Base-by-base conservation (phyloP, 2,888 invertebrate species). In the Muschampia plurimacula region DNA sequence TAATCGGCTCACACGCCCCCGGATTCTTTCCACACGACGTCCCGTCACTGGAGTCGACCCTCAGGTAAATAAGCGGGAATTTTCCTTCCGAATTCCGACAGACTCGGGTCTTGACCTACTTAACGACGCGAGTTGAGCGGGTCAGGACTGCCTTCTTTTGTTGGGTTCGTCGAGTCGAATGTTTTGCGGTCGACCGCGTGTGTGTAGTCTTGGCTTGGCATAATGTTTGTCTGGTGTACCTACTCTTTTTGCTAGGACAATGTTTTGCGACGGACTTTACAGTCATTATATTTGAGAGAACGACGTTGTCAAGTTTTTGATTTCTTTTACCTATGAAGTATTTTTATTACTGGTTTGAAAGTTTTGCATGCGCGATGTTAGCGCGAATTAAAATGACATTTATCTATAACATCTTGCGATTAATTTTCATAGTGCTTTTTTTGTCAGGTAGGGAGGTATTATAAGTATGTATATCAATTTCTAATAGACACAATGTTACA, bases 61-160 rank as follows among this genome's bases (percentile, higher is more conserved):
- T 74, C 79, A 80, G 79, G 80, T 81, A 78, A 80, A 79, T 78
- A 82, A 82, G 77, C 81, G 77, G 78, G 80, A 81, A 78, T 80
- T 81, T 81, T 84, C 83, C 81, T 83, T 79, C 78, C 78, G 76
- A 80, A 78, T 81, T 81, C 80, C 78, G 77, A 75, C 75, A 77
- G 79, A 80, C 81, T 81, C 82, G 83, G 74, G 72, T 86, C 89
- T 87, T 89, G 89, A 89, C 89, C 89, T 88, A 88, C 80, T 85
- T 84, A 77, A 80, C 80, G 81, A 83, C 82, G 79, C 84, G 84
- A 76, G 84, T 88, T 89, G 80, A 86, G 86, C 80, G 83, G 89
- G 89, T 86, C 86, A 80, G 80, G 80, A 79, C 77, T 78, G 80
- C 76, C 78, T 81, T 83, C 83, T 83, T 82, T 74, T 72, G 72